Conservation (phyloP, 2,888 invertebrate genomes). For the Oxytorus armatus region DNA sequence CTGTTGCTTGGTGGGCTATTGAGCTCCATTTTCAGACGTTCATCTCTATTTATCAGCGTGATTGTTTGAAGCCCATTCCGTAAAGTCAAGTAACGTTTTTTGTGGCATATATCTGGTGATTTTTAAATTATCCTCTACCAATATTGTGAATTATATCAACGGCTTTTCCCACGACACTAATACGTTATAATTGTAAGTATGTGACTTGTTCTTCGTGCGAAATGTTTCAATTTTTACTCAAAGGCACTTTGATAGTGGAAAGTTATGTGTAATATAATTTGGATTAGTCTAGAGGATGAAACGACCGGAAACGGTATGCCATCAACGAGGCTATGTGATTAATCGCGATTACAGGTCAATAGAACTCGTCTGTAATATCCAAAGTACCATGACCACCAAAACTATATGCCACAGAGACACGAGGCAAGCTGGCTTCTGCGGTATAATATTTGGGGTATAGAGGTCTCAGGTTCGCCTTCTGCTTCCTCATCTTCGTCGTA, state of each 20-base stretch:
- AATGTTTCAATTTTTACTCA: too few species aligned
- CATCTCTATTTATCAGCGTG: background rate
- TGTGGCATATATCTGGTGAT: constrained; percentile 1
- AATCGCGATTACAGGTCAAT: constrained; percentile 41
- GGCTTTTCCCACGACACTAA: too few species aligned
- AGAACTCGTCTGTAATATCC: constrained; percentile 37
- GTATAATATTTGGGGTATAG: constrained; percentile 13
- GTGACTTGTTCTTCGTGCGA: too few species aligned
- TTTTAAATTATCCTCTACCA: too few species aligned
- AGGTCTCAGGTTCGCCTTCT: constrained; percentile 5
- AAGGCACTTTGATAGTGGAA: too few species aligned
- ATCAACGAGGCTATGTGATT: constrained; percentile 24
- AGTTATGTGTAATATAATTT: too few species aligned
- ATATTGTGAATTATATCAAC: too few species aligned
- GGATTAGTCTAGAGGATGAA: constrained; percentile 1
- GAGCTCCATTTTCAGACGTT: background rate
- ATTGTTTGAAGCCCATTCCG: background rate
- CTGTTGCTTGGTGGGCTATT: constrained; percentile 3
- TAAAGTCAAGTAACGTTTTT: background rate
- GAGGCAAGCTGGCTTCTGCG: constrained; percentile 10
- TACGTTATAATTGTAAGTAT: too few species aligned
- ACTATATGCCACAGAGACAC: background rate
- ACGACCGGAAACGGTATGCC: constrained; percentile 26
- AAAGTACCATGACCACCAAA: constrained; percentile 42
- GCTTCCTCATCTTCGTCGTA: background rate